Evolutionary conservation across 2,797 vertebrate species (phyloP).

Genomic region (Rhinophrynus dorsalis): DNA sequence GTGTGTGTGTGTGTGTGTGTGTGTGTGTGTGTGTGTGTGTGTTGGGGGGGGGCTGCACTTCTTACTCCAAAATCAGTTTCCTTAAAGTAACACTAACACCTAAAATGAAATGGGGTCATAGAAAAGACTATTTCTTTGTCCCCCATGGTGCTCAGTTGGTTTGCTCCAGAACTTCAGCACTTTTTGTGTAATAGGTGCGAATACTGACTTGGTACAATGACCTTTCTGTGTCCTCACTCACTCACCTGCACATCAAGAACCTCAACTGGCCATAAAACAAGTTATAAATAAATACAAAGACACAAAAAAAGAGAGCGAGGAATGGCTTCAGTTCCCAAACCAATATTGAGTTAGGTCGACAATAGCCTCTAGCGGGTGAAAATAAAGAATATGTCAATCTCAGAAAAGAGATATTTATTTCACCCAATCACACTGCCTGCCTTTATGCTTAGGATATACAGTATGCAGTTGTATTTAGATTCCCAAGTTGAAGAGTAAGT

Average conservation of each 20-base stretch:
- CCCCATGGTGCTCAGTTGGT: no score
- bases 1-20: no score
- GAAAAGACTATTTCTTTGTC: no score
- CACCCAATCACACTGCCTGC: background rate
- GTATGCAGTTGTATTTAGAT: background rate
- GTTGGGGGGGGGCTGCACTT: no score
- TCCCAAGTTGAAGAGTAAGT: slow-evolving; percentile 4
- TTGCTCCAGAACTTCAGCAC: no score
- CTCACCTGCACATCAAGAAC: background rate
- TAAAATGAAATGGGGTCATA: no score
- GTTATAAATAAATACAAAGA: background rate
- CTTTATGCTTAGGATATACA: background rate
- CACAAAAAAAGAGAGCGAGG: background rate
- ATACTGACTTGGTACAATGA: no score
- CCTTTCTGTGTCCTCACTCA: background rate
- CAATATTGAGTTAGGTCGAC: background rate
- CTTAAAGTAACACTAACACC: no score
- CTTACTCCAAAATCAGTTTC: no score
- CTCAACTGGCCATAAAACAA: background rate
- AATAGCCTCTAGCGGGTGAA: slow-evolving; percentile 7
- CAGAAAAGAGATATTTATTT: slow-evolving; percentile 29
- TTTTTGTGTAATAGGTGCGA: no score
- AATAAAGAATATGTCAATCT: slow-evolving; percentile 2
- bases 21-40: no score
- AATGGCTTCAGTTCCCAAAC: background rate